Percentiles rank a stretch among this genome's conserved stretches.
Evolutionary conservation across 2,888 invertebrate genomes (phyloP).

Genomic region (Andrena minutula): DNA sequence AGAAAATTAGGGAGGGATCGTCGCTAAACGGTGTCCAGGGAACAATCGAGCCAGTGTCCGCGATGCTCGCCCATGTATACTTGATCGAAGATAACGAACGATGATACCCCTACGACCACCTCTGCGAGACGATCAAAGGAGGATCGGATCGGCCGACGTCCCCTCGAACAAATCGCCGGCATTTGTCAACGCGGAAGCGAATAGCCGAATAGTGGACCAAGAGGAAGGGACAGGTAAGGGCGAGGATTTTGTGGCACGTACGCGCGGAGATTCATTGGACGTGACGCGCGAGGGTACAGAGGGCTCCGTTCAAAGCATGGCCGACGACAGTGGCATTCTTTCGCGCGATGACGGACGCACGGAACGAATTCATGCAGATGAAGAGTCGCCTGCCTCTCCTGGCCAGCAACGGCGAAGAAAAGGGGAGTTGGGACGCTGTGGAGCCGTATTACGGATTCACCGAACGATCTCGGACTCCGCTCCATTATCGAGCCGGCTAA

Average conservation of each 20-base stretch:
- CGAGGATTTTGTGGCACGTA: slow-evolving; percentile 53
- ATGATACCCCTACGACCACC: background rate
- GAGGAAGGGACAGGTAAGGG: slow-evolving; percentile 25
- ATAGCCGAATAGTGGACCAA: slow-evolving; percentile 22
- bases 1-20: slow-evolving; percentile 35
- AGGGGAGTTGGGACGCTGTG: slow-evolving; percentile 48
- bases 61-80: background rate
- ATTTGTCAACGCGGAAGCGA: slow-evolving; percentile 62
- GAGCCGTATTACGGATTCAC: slow-evolving; percentile 83
- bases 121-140: background rate
- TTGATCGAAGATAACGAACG: slow-evolving; percentile 29
- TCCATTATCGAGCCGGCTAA: slow-evolving; percentile 75
- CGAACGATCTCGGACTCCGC: slow-evolving; percentile 77
- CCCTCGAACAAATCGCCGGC: slow-evolving; percentile 33
- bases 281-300: slow-evolving; percentile 27
- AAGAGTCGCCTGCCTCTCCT: slow-evolving; percentile 40
- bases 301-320: slow-evolving; percentile 48
- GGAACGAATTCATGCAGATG: slow-evolving; percentile 80
- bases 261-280: slow-evolving; percentile 52
- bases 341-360: slow-evolving; percentile 61
- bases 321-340: slow-evolving; percentile 56
- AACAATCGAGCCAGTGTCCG: slow-evolving; percentile 8
- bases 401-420: slow-evolving; percentile 59
- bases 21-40: slow-evolving; percentile 2
- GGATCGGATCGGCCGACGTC: slow-evolving; percentile 4